phyloP scores from a whole-genome alignment of 2,797 vertebrate species.

The Aldrovandia affinis region DNA sequence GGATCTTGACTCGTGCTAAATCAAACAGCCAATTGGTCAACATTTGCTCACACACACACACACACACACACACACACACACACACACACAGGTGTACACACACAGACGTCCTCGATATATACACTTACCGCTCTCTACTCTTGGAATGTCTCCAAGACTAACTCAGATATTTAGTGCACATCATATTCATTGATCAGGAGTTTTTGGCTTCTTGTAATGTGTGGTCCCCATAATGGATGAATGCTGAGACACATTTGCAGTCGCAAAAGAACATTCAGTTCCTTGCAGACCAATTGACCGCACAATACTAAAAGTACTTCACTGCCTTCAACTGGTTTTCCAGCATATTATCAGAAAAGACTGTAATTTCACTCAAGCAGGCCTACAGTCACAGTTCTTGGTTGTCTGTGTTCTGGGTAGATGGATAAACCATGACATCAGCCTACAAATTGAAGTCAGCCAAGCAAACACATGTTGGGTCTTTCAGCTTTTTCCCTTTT shows the following conservation, averaged over 20 bases:
- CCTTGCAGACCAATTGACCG: constrained; percentile 15
- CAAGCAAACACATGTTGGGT: constrained; percentile 50
- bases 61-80: no score
- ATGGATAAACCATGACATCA: constrained; percentile 63
- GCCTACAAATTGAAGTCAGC: constrained; percentile 55
- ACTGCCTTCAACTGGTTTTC: constrained; percentile 54
- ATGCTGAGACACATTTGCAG: background rate
- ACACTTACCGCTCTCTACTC: no score
- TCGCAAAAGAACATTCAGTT: background rate
- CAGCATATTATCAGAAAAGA: constrained; percentile 54
- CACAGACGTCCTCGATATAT: no score
- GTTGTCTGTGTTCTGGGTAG: constrained; percentile 50
- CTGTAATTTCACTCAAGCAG: constrained; percentile 46
- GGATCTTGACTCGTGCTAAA: no score
- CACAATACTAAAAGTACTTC: constrained; percentile 44
- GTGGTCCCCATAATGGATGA: background rate
- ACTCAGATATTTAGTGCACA: background rate
- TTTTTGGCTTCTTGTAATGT: background rate
- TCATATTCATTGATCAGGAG: background rate
- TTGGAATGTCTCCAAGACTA: no score
- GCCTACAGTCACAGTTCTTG: constrained; percentile 50
- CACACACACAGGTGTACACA: no score
- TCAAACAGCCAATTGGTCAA: no score
- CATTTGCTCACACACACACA: no score
- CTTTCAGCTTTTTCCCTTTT: constrained; percentile 36